These are phyloP conservation scores for Helarctos malayanus DNA, from an alignment of 2,797 vertebrate species.

Conservation along the genomic window DNA sequence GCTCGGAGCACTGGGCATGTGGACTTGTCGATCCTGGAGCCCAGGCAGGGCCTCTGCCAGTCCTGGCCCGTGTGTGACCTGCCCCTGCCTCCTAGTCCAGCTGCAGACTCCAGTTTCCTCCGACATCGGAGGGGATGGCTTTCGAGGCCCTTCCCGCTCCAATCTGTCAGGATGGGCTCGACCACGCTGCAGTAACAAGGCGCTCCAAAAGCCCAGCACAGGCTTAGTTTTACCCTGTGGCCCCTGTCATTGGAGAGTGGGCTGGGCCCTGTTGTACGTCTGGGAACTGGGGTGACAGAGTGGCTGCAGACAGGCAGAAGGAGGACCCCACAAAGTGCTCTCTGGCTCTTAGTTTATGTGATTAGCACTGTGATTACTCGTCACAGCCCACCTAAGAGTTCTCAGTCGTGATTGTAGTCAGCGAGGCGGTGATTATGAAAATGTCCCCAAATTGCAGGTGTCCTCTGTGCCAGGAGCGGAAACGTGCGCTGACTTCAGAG, in stretches of 20 bases:
- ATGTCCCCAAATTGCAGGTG: background rate
- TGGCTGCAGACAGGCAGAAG: too few relatives aligned
- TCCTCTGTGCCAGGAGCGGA: background rate
- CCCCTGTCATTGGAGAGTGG: fast-evolving
- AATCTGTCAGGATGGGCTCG: fast-evolving
- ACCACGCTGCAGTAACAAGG: fast-evolving
- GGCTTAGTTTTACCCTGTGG: fast-evolving
- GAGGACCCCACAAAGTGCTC: fast-evolving
- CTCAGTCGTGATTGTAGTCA: background rate
- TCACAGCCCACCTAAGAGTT: background rate
- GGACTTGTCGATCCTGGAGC: background rate
- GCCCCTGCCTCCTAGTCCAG: too few relatives aligned
- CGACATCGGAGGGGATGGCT: fast-evolving
- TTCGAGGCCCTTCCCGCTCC: too few relatives aligned
- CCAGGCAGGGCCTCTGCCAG: background rate
- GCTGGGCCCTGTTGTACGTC: background rate
- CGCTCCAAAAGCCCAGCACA: background rate
- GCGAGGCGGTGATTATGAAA: background rate
- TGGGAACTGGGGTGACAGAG: background rate
- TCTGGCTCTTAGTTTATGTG: background rate
- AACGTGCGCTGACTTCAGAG: background rate
- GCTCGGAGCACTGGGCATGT: background rate
- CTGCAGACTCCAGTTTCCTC: background rate
- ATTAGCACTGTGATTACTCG: fast-evolving
- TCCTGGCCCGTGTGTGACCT: too few relatives aligned